A percentile compares a stretch with the other conserved stretches of the same genome.
Conservation (phyloP, 2,797 vertebrate species). For the Lithobates sylvaticus region DNA sequence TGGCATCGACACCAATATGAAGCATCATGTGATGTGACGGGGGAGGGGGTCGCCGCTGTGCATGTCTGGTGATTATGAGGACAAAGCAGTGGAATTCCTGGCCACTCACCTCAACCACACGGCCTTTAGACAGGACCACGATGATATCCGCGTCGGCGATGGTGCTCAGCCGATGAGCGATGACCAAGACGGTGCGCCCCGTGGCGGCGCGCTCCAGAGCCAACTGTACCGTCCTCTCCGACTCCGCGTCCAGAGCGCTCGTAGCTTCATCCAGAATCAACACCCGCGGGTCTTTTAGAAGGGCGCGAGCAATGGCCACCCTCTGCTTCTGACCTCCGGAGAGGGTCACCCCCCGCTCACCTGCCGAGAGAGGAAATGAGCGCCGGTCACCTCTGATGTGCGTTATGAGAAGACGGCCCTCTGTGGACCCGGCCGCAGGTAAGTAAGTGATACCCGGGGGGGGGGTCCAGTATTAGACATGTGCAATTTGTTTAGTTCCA, state of each 20-base stretch:
- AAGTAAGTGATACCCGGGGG: background rate
- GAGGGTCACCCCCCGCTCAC: conserved; percentile 89
- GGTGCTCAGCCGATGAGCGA: conserved; percentile 95
- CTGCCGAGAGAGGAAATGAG: conserved; percentile 66
- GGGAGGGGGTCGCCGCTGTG: no score
- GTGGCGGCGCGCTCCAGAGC: conserved; percentile 86
- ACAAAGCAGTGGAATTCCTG: background rate
- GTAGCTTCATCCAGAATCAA: conserved; percentile 94
- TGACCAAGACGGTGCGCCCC: conserved; percentile 93
- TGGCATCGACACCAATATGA: no score
- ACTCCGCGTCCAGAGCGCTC: conserved; percentile 90
- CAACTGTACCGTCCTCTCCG: conserved; percentile 90
- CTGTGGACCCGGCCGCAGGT: background rate
- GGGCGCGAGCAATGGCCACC: conserved; percentile 90
- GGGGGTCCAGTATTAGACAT: no score
- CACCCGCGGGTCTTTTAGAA: conserved; percentile 89
- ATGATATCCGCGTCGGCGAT: conserved; percentile 88
- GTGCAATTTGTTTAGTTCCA: no score
- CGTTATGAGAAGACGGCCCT: no score
- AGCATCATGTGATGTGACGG: no score
- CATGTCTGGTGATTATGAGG: background rate
- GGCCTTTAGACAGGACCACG: conserved; percentile 87
- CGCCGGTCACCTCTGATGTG: no score
- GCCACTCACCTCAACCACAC: conserved; percentile 84
- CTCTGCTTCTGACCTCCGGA: conserved; percentile 97